Percentiles rank a stretch among this genome's conserved stretches.
Conservation (phyloP, 2,888 invertebrate genomes). For the Incurvaria masculella region DNA sequence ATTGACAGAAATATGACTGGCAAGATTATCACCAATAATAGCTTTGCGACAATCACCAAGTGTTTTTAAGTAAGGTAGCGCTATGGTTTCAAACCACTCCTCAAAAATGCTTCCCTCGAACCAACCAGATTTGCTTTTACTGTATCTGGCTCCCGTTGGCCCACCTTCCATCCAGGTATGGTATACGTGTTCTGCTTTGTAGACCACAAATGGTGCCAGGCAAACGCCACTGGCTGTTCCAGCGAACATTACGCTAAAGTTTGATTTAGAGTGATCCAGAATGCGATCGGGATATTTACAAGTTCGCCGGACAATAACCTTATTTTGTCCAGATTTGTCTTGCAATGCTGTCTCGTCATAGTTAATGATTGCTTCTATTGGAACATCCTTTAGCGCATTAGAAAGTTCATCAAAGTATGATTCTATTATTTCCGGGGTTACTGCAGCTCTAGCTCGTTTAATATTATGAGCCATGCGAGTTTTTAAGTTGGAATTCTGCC, state of each 20-base stretch:
- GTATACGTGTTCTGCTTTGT: constrained; percentile 24
- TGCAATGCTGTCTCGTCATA: no score
- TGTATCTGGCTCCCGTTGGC: constrained; percentile 22
- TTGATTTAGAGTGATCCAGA: constrained; percentile 20
- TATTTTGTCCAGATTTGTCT: not conserved
- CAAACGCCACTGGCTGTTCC: constrained; percentile 22
- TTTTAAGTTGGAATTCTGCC: no score
- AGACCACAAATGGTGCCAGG: constrained; percentile 25
- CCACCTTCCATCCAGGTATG: constrained; percentile 26
- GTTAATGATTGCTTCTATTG: no score
- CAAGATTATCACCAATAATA: constrained; percentile 29
- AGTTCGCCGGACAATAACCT: constrained; percentile 14
- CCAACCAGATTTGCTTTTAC: constrained; percentile 22
- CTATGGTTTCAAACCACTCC: constrained; percentile 20
- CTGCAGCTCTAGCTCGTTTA: no score
- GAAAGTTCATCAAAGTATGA: no score
- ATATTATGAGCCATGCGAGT: no score
- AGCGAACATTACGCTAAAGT: constrained; percentile 23
- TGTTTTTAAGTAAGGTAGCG: constrained; percentile 17
- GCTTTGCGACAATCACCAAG: constrained; percentile 19
- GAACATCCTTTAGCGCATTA: no score
- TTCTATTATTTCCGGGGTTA: no score
- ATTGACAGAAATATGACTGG: constrained; percentile 19
- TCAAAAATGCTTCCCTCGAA: constrained; percentile 20
- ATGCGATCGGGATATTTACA: constrained; percentile 21